Evolutionary conservation across 2,113 vertebrate genomes (phyloP), one percentile per base, ranked within the genome.

Genomic region (Oceanites oceanicus): DNA sequence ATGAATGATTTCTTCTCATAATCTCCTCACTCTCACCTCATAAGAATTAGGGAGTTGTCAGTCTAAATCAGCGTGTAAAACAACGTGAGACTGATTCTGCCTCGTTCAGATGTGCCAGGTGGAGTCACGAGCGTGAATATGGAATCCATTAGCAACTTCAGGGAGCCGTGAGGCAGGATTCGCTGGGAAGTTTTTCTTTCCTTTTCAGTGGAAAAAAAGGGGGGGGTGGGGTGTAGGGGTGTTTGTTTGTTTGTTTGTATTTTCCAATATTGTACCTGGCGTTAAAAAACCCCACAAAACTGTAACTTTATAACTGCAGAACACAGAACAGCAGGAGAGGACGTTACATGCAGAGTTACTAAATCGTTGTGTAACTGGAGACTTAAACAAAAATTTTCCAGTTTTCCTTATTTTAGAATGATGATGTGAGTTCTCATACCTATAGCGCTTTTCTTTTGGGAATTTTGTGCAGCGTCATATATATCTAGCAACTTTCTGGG

Each of bases 1-100:
- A 95, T 96, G 94, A 96, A 66, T 73, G 89, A 88, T 97, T 97
- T 79, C 89, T 95, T 29, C 91, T 88, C 93, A 55, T 95, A 92
- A 94, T 95, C 92, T 88, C 77, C 85, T 96, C 94, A 86, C 67
- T 96, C 91, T 96, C 94, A 96, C 95, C 95, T 95, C 96, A 91
- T 96, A 86, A 95, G 92, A 96, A 93, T 95, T 95, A 95, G 74
- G 91, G 92, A 89, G 66, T 18, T 95, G 92, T 96, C 94, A 96
- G 96, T 70, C 29, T 53, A 65, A 61, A 90, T 91, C 94, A 83
- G 74, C 0, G 7, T 38, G 89, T 42, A 45, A 40, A 47, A 13
- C 70, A n/a, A 9, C 84, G 19, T 2, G 72, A 78, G 83, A 6
- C 66, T 19, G 84, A 56, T 56, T 16, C 86, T 87, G 94, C 91